Percentiles rank a stretch among this genome's conserved stretches.
Conservation (phyloP, 2,113 vertebrate species). For the Caretta caretta region DNA sequence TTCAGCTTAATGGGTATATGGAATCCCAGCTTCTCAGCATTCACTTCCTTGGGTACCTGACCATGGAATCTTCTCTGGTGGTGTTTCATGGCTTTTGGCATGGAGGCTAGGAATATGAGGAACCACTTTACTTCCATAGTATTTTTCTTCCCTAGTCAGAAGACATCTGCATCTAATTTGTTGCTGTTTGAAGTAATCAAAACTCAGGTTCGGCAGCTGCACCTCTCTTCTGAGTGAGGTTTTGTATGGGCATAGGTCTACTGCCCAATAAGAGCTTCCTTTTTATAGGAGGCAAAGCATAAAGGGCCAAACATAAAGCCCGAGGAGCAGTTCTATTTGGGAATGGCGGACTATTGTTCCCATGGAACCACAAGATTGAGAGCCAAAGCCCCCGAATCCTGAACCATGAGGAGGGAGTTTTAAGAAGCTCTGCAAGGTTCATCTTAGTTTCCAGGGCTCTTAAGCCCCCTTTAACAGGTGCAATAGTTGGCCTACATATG, state of each 20-base stretch:
- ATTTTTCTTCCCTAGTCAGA: rapidly evolving
- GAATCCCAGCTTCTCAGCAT: background rate
- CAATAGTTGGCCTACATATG: background rate
- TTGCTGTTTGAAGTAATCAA: background rate
- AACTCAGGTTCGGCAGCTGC: background rate
- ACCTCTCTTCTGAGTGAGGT: background rate
- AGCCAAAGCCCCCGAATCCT: background rate
- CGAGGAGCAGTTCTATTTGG: no score
- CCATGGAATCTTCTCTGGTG: rapidly evolving
- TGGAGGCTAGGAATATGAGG: rapidly evolving
- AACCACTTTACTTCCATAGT: background rate
- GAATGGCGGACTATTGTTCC: no score
- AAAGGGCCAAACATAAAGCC: background rate
- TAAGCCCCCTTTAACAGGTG: background rate
- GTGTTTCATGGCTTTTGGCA: rapidly evolving
- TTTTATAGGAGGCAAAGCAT: background rate
- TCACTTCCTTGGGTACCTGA: background rate
- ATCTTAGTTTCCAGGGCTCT: background rate
- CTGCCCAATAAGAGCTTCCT: background rate
- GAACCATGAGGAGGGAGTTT: background rate
- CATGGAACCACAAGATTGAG: background rate
- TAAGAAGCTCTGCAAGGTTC: background rate
- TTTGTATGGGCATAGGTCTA: background rate
- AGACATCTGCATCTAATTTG: rapidly evolving
- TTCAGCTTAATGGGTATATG: rapidly evolving